Base-by-base conservation (phyloP, 2,888 invertebrate species). In the Drosophila hamatofila region DNA sequence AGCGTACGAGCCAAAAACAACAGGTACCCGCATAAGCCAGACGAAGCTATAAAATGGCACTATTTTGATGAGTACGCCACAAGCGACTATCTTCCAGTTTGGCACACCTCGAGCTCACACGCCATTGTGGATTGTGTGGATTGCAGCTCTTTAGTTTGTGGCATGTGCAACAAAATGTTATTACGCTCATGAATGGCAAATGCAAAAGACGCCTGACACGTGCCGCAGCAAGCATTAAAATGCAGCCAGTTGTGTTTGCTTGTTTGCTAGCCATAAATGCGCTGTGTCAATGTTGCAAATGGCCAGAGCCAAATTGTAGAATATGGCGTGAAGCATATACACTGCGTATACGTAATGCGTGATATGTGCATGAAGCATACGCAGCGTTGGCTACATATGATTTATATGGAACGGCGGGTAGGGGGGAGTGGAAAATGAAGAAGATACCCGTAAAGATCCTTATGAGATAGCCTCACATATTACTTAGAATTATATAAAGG, bases 121-220 rank as follows among this genome's bases (percentile, higher is more conserved):
- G 16, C 37, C 16, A 9, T 2, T 11, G 30, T 30, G 9, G 9
- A 25, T 52, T 52, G 48, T 23, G 23, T n/a, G 2, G 21, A 52
- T 21, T 21, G 25, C 2, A 21, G 12, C 23, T 65, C 2, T 23
- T 25, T n/a, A 25, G n/a, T 33, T 44, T 51, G 37, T 16, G 37
- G 16, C 52, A 35, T 21, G 35, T 35, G 52, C 35, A 23, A 11
- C 52, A 7, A 39, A 37, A 39, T 54, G 54, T 23, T 33, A 39
- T 54, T 54, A 12, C n/a, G n/a, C 21, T 21, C 8, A 27, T 41
- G 37, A 37, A 30, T 27, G 2, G 14, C 42, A 54, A 54, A 46
- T 52, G 27, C 30, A 16, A 16, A 62, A 30, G 41, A 39, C 37
- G 44, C 12, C 23, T 21, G 52, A 70, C 65, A 71, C 76, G 75